Conservation (phyloP, 2,888 invertebrate species). For the Lacanobia wlatinum region DNA sequence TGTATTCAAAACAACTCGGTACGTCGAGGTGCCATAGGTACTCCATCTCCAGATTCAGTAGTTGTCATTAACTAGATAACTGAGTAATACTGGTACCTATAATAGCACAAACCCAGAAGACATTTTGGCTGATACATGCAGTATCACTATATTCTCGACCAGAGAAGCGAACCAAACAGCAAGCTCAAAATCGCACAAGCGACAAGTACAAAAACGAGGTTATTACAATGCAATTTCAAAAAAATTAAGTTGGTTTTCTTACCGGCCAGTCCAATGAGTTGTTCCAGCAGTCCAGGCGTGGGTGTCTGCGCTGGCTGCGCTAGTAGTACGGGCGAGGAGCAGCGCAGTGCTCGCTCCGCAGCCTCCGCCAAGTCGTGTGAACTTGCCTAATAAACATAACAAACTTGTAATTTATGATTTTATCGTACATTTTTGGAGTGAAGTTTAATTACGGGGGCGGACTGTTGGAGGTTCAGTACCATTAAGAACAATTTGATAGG, state of each 20-base stretch:
- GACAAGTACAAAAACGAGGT: background rate
- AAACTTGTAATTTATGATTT: background rate
- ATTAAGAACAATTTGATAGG: too few species aligned
- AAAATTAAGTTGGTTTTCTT: background rate
- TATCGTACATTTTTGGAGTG: too few species aligned
- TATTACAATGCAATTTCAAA: background rate
- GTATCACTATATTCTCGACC: too few species aligned
- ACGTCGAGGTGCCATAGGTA: too few species aligned
- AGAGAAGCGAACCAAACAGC: too few species aligned
- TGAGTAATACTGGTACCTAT: too few species aligned
- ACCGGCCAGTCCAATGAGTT: conserved; percentile 35
- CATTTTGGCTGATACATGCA: background rate
- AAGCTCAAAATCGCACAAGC: too few species aligned
- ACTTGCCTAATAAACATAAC: background rate
- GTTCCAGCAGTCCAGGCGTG: conserved; percentile 15
- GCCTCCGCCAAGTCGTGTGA: conserved; percentile 23
- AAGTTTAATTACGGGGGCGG: too few species aligned
- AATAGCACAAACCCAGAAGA: background rate
- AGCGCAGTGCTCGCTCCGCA: conserved; percentile 29
- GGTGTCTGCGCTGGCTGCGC: background rate
- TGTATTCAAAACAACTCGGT: too few species aligned
- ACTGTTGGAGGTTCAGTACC: too few species aligned
- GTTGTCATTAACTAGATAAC: too few species aligned
- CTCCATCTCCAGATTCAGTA: too few species aligned
- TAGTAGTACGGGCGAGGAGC: background rate